These are phyloP conservation scores for Melipona bicolor DNA, from an alignment of 2,888 invertebrate genomes.

Conservation along the genomic window DNA sequence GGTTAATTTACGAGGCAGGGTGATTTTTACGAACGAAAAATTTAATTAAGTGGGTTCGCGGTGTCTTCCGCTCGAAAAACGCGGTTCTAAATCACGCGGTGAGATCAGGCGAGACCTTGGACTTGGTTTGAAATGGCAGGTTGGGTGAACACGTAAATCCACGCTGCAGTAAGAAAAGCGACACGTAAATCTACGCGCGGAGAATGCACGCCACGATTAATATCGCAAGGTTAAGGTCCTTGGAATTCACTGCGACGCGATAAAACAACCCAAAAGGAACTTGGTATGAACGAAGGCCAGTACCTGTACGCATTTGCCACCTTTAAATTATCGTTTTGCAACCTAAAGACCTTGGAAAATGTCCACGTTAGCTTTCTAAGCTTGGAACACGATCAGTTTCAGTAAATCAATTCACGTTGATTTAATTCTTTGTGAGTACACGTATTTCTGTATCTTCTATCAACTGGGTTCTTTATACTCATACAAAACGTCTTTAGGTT, in stretches of 20 bases:
- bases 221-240: slow-evolving; percentile 18
- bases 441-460: neutral
- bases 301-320: slow-evolving; percentile 10
- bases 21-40: neutral
- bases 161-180: neutral
- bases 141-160: slow-evolving; percentile 4
- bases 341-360: slow-evolving; percentile 18
- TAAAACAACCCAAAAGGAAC: slow-evolving; percentile 14
- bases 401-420: neutral
- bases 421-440: neutral
- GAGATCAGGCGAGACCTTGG: neutral
- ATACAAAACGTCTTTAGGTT: no score
- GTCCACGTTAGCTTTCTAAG: slow-evolving; percentile 2
- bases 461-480: neutral
- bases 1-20: neutral
- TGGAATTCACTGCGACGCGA: neutral
- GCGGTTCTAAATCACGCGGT: neutral
- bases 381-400: neutral
- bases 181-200: slow-evolving; percentile 16
- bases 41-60: neutral
- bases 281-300: slow-evolving; percentile 29
- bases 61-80: neutral
- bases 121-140: neutral
- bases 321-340: slow-evolving; percentile 24
- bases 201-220: slow-evolving; percentile 20